A percentile compares a stretch with the other conserved stretches of the same genome.
Conservation (phyloP, 2,888 invertebrate species). For the Smittia sp. region DNA sequence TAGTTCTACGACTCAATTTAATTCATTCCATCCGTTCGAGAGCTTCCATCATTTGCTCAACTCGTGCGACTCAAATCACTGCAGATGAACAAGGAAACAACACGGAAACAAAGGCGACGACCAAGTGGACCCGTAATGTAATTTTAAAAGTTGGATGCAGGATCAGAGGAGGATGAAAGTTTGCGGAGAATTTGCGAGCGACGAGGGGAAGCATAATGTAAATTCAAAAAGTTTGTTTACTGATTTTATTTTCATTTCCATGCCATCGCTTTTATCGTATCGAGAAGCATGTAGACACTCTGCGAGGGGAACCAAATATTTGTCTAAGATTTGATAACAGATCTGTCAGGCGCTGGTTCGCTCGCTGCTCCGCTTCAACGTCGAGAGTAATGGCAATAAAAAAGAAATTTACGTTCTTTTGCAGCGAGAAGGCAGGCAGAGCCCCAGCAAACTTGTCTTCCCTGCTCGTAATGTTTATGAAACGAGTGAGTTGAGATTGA, state of each 20-base stretch:
- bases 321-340: background rate
- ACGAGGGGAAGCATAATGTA: background rate
- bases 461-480: constrained; percentile 5
- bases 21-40: background rate
- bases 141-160: background rate
- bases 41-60: too few relatives aligned
- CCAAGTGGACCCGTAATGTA: background rate
- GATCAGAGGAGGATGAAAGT: background rate
- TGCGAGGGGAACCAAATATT: background rate
- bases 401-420: background rate
- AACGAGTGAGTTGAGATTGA: background rate
- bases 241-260: constrained; percentile 7
- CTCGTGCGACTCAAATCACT: background rate
- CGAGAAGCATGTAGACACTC: background rate
- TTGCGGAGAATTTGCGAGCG: background rate
- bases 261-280: constrained; percentile 6
- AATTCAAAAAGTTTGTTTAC: constrained; percentile 17
- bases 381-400: background rate
- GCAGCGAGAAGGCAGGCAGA: background rate
- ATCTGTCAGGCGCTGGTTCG: background rate
- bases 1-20: background rate
- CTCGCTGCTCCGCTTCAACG: background rate
- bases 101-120: background rate
- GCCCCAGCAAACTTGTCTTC: background rate
- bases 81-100: background rate